A percentile compares a stretch with the other conserved stretches of the same genome.
Evolutionary conservation across 2,797 vertebrate genomes (phyloP).

Genomic region (Trematocara caparti): DNA sequence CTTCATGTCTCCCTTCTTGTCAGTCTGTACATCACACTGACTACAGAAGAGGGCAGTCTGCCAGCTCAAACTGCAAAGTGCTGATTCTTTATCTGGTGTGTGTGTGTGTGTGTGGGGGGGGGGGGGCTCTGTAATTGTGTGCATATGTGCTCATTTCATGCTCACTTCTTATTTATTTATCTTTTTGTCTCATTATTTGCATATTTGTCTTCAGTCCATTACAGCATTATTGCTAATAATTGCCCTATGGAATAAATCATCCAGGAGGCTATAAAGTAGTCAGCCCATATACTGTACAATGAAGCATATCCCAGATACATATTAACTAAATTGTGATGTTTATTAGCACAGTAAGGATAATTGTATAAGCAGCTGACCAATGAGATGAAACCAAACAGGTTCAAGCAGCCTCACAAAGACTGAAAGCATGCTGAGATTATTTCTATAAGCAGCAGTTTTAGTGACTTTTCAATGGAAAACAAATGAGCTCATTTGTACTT

Average conservation of each 20-base stretch:
- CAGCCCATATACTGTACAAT: conserved; percentile 31
- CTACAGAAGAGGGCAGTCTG: conserved; percentile 17
- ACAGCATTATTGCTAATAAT: conserved; percentile 50
- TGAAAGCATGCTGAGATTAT: not conserved
- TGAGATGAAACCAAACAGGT: conserved; percentile 33
- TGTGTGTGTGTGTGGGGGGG: not conserved
- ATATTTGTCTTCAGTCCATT: conserved; percentile 64
- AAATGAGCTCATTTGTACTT: conserved; percentile 61
- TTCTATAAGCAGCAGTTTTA: conserved; percentile 22
- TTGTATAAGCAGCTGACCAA: conserved; percentile 56
- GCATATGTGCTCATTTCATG: conserved; percentile 47
- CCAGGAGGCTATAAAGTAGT: conserved; percentile 38
- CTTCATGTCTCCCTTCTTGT: conserved; percentile 35
- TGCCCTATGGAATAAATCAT: conserved; percentile 64
- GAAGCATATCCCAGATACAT: conserved; percentile 42
- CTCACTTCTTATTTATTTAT: conserved; percentile 69
- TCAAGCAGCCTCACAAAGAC: conserved; percentile 13
- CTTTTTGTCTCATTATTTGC: conserved; percentile 66
- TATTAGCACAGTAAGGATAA: conserved; percentile 57
- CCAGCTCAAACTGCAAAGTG: conserved; percentile 26
- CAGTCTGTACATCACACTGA: conserved; percentile 23
- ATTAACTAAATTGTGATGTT: conserved; percentile 56
- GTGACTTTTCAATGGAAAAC: conserved; percentile 27
- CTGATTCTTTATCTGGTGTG: not conserved
- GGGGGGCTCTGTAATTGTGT: conserved; percentile 5